Evolutionary conservation across 1,140 invertebrate species (phyloP), one percentile per base, ranked within the genome.

Genomic region (Holcopasites calliopsidis): DNA sequence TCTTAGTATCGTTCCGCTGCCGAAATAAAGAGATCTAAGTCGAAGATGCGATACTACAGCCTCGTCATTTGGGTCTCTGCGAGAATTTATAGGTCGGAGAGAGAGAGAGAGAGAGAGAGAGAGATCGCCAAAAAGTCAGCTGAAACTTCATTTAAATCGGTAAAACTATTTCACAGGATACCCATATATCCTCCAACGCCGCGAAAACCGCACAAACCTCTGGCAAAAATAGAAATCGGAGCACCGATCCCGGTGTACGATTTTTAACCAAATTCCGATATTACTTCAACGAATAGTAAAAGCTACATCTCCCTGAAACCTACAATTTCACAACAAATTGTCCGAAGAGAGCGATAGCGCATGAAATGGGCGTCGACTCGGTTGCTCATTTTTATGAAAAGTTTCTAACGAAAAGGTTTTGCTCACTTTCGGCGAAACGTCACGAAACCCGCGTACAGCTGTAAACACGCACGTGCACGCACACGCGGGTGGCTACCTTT

Each of bases 401-500:
- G 18, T 42, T 44, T 3, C 40, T n/a, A 13, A 3, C 21, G 11
- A 52, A 58, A 68, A 68, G 72, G 40, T 60, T n/a, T n/a, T 75
- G 73, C 69, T 69, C 73, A 69, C 26, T 75, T 75, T 75, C 33
- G 49, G 16, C 47, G 26, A 50, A 60, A n/a, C 44, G 2, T 8
- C 13, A 23, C 49, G 16, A 11, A 1, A 6, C 21, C 28, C 26
- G n/a, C 55, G 62, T 26, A 50, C 35, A 74, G 61, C 49, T 64
- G 61, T 54, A 47, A 66, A 66, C 61, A 47, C 38, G 55, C 65
- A 55, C 60, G 35, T 31, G 40, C 40, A 60, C 60, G 31, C 31
- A 52, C 42, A 79, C 76, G 50, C 55, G 71, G 65, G 50, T 75
- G 65, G 52, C n/a, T 83, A 71, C 76, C 76, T 76, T 83, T 70